Conservation (phyloP, 2,888 invertebrate species). For the Cryptus viduatorius region DNA sequence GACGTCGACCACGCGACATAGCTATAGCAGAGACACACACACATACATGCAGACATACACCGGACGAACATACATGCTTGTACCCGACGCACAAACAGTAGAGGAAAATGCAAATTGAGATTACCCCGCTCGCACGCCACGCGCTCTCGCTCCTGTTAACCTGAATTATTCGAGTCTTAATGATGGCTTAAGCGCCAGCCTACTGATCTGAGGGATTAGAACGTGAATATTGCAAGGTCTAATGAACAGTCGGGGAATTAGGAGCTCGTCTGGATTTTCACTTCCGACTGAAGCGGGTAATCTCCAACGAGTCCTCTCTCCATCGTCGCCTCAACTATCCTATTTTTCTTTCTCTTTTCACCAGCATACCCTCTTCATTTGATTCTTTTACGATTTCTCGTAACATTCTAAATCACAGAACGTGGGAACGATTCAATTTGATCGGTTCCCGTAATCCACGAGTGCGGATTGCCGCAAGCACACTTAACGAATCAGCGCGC, state of each 20-base stretch:
- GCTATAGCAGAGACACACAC: conserved; percentile 6
- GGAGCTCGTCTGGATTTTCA: conserved; percentile 77
- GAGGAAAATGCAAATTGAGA: conserved; percentile 84
- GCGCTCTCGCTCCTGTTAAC: conserved; percentile 79
- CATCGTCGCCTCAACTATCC: neutral
- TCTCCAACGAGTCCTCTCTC: conserved; percentile 51
- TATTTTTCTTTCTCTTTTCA: conserved; percentile 35
- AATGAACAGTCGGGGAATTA: conserved; percentile 83
- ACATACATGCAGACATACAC: conserved; percentile 49
- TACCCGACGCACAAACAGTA: conserved; percentile 66
- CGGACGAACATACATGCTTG: conserved; percentile 58
- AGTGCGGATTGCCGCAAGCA: conserved; percentile 12
- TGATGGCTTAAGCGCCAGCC: conserved; percentile 84
- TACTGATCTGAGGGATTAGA: conserved; percentile 85
- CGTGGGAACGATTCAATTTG: conserved; percentile 42
- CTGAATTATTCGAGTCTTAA: conserved; percentile 85
- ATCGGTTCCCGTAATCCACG: conserved; percentile 4
- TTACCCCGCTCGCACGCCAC: conserved; percentile 79
- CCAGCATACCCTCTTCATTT: neutral
- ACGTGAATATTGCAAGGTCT: conserved; percentile 83
- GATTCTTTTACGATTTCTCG: neutral
- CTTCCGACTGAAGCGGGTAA: conserved; percentile 71
- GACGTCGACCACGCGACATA: conserved; percentile 45
- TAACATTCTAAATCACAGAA: neutral
- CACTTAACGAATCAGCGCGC: conserved; percentile 12